Percentiles rank a stretch among this genome's conserved stretches.
These are phyloP conservation scores for Varanus komodoensis DNA, from an alignment of 2,113 vertebrate genomes.

Conservation along the genomic window DNA sequence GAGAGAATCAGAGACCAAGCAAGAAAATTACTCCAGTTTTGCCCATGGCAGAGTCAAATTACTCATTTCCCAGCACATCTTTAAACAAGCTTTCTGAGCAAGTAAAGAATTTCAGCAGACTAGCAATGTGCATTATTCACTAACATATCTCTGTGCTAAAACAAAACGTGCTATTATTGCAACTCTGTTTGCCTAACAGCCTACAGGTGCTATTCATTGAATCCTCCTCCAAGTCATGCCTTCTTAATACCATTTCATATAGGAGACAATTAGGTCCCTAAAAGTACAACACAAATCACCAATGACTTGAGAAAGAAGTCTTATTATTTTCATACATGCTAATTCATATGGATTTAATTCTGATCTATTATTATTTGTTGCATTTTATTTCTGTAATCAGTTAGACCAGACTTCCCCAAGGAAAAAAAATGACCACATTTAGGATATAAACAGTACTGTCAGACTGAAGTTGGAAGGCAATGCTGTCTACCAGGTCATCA, in stretches of 20 bases:
- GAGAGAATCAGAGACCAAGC: conserved; percentile 23
- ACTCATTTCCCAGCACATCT: conserved; percentile 49
- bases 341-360: neutral
- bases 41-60: conserved; percentile 60
- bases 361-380: neutral
- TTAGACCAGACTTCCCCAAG: neutral
- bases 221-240: conserved; percentile 1
- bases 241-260: conserved; percentile 37
- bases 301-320: neutral
- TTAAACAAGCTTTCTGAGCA: conserved; percentile 58
- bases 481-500: neutral
- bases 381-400: conserved; percentile 15
- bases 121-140: conserved; percentile 45
- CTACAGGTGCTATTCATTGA: conserved; percentile 28
- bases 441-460: no score
- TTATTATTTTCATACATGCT: neutral
- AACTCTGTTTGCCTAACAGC: conserved; percentile 9
- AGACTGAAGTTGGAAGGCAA: neutral
- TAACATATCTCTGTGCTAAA: conserved; percentile 18
- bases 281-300: conserved; percentile 2
- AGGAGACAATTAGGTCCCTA: conserved; percentile 21
- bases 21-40: conserved; percentile 56
- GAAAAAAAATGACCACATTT: neutral
- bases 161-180: neutral
- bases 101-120: conserved; percentile 44